Evolutionary conservation across 2,797 vertebrate genomes (phyloP), one percentile per base, ranked within the genome.

Genomic region (Acipenser ruthenus): DNA sequence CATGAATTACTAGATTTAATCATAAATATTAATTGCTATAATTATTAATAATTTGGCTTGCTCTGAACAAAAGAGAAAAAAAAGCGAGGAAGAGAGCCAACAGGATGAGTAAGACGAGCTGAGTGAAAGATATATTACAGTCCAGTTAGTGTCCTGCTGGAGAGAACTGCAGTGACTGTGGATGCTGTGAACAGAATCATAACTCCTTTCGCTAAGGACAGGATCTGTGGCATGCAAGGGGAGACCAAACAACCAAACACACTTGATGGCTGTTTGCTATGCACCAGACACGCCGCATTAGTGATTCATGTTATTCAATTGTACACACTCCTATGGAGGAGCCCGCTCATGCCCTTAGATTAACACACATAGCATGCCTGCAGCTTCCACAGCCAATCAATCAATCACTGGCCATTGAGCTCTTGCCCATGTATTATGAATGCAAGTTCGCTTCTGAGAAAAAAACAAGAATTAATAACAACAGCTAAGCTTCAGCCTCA

Each of bases 41-140:
- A 86, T 86, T 86, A 85, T 79, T 82, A 82, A 80, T 82, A 79
- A 84, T 85, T 83, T 72, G 69, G 72, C 72, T 71, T 77, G 65
- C 74, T 63, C 63, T 71, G 71, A 63, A 80, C 73, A 60, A 23
- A 68, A 65, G 72, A 18, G 74, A 37, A 37, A 37, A 37, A 37
- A 37, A 37, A 37, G 64, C 37, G 71, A 73, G 66, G 68, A 73
- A 50, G 72, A 73, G 23, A 60, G 58, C 12, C 37, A 10, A 73
- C 72, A 72, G 48, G 8, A 23, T 47, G 8, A 49, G 5, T 65
- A 4, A n/a, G 64, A 52, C 3, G 3, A 15, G 49, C 37, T 9
- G 10, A 63, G 11, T 49, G 55, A 59, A 18, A 18, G 48, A 10
- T 2, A n/a, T 66, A 15, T 59, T 59, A 49, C n/a, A 10, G 5